Evolutionary conservation across 2,888 invertebrate species (phyloP).

Genomic region (Thalpophila matura): DNA sequence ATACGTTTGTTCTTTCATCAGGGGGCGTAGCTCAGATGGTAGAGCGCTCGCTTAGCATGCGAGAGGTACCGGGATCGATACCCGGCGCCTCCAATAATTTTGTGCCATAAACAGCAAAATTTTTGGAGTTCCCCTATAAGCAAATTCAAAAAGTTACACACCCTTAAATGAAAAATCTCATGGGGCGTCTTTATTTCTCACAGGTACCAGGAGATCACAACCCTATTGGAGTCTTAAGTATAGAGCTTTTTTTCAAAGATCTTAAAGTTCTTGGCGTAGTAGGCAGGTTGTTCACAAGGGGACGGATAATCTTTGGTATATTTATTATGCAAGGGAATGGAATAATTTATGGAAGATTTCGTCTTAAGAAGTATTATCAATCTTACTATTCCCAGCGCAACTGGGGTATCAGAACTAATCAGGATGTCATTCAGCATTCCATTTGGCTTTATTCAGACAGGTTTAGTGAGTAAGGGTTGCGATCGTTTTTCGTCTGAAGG

Average conservation of each 20-base stretch:
- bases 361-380: not conserved
- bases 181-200: slow-evolving; percentile 21
- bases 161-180: slow-evolving; percentile 10
- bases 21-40: slow-evolving; percentile 83
- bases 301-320: not conserved
- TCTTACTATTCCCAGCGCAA: slow-evolving; percentile 35
- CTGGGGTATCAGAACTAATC: slow-evolving; percentile 28
- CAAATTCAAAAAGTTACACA: too few species aligned
- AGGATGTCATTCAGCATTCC: not conserved
- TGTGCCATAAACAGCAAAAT: too few species aligned
- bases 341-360: not conserved
- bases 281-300: not conserved
- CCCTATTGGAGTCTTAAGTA: not conserved
- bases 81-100: slow-evolving; percentile 44
- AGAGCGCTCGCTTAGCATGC: slow-evolving; percentile 87
- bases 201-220: slow-evolving; percentile 30
- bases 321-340: not conserved
- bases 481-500: slow-evolving; percentile 31
- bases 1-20: too few species aligned
- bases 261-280: not conserved
- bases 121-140: too few species aligned
- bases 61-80: slow-evolving; percentile 89
- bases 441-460: not conserved
- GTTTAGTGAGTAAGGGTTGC: slow-evolving; percentile 12
- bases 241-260: not conserved